A percentile compares a stretch with the other conserved stretches of the same genome.
These are phyloP conservation scores for Latheticus oryzae DNA, from an alignment of 2,888 invertebrate genomes.

Conservation along the genomic window DNA sequence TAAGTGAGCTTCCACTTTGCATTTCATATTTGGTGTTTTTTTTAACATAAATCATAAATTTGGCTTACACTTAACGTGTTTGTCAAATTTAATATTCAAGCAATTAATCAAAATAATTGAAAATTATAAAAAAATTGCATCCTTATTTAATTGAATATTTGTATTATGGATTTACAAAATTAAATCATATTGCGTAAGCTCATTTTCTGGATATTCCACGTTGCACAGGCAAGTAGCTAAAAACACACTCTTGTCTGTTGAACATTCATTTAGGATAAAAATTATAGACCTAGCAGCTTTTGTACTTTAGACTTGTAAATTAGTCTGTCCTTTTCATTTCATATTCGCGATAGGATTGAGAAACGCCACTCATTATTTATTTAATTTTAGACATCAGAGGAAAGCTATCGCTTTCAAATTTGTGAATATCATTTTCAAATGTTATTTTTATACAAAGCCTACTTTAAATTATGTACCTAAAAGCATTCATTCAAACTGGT, in stretches of 20 bases:
- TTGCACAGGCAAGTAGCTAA: constrained; percentile 34
- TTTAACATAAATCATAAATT: no score
- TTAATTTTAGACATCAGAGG: constrained; percentile 31
- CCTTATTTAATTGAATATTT: no score
- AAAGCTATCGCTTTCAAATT: constrained; percentile 25
- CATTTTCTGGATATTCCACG: constrained; percentile 40
- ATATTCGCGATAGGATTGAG: constrained; percentile 52
- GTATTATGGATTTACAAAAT: no score
- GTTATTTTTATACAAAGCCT: constrained; percentile 44
- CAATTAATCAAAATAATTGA: constrained; percentile 10
- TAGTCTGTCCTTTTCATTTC: constrained; percentile 50
- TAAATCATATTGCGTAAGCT: no score
- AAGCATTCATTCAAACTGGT: constrained; percentile 28
- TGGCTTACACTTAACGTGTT: no score
- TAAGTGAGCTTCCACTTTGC: constrained; percentile 41
- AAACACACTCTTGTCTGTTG: constrained; percentile 35
- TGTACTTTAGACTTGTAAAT: constrained; percentile 57
- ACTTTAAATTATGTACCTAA: constrained; percentile 31
- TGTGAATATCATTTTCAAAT: constrained; percentile 41
- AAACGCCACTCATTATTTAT: constrained; percentile 49
- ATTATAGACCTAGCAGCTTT: constrained; percentile 58
- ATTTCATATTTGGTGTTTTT: constrained; percentile 15
- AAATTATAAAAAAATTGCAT: no score
- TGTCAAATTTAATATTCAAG: constrained; percentile 3
- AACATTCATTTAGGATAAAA: constrained; percentile 40